Conservation (phyloP, 1,140 invertebrate species). For the Reticulitermes speratus region DNA sequence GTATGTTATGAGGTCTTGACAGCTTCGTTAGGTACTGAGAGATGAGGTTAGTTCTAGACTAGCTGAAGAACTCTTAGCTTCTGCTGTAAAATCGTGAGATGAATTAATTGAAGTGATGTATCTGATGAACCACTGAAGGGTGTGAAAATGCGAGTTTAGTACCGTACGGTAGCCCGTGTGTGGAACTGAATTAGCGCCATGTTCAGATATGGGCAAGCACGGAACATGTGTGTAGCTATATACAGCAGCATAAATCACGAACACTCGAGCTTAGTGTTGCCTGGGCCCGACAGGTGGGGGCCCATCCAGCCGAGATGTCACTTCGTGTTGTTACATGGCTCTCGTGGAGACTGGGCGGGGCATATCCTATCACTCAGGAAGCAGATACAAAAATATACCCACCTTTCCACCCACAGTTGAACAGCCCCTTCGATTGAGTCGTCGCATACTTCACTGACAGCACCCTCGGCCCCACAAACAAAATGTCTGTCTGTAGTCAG, state of each 20-base stretch:
- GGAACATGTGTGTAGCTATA: neutral
- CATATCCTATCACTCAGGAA: neutral
- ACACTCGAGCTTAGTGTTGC: neutral
- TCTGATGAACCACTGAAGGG: no score
- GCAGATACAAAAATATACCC: neutral
- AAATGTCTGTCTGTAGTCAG: neutral
- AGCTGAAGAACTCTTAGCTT: no score
- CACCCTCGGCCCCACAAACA: neutral
- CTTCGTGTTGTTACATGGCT: neutral
- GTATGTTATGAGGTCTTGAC: no score
- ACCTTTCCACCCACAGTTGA: neutral
- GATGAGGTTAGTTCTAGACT: no score
- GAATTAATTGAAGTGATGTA: no score
- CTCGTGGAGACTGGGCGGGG: neutral
- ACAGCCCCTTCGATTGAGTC: neutral
- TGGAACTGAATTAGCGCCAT: neutral
- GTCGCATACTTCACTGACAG: neutral
- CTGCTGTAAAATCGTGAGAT: no score
- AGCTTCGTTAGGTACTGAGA: no score
- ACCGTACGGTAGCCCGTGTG: no score
- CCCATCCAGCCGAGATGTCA: neutral
- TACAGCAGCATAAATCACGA: neutral
- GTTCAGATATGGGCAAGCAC: neutral
- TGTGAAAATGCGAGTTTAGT: no score
- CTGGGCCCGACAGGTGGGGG: neutral